Conservation (phyloP, 1,140 invertebrate species). For the Calephelis virginiensis region DNA sequence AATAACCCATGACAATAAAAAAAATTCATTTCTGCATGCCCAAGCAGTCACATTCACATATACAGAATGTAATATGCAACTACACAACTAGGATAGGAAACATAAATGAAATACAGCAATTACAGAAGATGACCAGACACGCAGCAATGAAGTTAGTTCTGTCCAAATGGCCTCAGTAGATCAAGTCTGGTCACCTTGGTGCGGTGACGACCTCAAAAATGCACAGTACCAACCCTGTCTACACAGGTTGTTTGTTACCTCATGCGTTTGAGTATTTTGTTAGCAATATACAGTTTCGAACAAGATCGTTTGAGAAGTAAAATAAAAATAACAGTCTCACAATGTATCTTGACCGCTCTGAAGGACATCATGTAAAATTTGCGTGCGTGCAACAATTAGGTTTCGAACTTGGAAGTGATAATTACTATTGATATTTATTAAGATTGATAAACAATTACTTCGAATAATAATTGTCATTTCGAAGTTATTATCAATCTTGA, state of each 20-base stretch:
- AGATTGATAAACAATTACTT: too few species aligned
- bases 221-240: constrained; percentile 61
- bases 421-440: too few species aligned
- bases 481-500: too few species aligned
- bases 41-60: constrained; percentile 66
- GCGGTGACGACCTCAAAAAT: constrained; percentile 61
- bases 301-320: constrained; percentile 22
- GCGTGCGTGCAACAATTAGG: too few species aligned
- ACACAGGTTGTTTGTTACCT: constrained; percentile 57
- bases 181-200: constrained; percentile 72
- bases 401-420: too few species aligned
- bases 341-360: too few species aligned
- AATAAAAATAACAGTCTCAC: not conserved
- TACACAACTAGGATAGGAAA: constrained; percentile 52
- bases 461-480: too few species aligned
- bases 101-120: constrained; percentile 49
- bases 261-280: constrained; percentile 52
- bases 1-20: constrained; percentile 53
- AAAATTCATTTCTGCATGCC: constrained; percentile 75
- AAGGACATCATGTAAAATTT: too few species aligned
- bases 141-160: constrained; percentile 62
- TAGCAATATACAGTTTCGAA: constrained; percentile 22
- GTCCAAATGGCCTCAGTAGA: constrained; percentile 8
- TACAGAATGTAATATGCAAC: constrained; percentile 57
- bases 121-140: constrained; percentile 73